These are phyloP conservation scores for Brachirus orientalis DNA, from an alignment of 2,113 vertebrate species.

Conservation along the genomic window DNA sequence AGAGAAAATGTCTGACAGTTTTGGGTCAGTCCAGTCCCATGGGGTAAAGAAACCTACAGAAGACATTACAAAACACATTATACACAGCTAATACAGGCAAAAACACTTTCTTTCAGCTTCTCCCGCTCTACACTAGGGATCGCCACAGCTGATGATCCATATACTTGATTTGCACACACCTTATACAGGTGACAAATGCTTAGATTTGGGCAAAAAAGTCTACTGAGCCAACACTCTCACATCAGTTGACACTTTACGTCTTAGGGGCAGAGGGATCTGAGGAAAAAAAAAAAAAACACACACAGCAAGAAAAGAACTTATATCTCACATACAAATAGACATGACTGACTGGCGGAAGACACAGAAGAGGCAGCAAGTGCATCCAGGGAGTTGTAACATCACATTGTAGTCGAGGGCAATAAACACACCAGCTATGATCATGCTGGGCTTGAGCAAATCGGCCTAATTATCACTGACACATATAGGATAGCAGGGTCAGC, in stretches of 20 bases:
- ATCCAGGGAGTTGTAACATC: conserved; percentile 31
- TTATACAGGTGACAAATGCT: conserved; percentile 16
- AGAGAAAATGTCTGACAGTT: conserved; percentile 73
- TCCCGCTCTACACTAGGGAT: too few relatives aligned
- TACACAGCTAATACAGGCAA: background rate
- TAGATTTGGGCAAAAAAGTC: conserved; percentile 16
- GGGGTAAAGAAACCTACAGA: conserved; percentile 59
- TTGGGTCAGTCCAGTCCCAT: conserved; percentile 72
- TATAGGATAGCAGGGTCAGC: conserved; percentile 53
- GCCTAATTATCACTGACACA: conserved; percentile 59
- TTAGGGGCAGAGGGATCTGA: too few relatives aligned
- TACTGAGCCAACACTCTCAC: conserved; percentile 43
- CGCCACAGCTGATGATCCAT: too few relatives aligned
- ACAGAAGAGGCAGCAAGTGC: conserved; percentile 11
- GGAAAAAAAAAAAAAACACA: too few relatives aligned
- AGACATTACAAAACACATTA: conserved; percentile 39
- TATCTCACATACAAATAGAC: conserved; percentile 25
- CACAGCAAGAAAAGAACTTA: conserved; percentile 31
- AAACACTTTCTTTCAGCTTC: background rate
- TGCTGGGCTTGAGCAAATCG: conserved; percentile 25
- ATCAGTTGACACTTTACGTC: too few relatives aligned
- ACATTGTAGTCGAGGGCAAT: conserved; percentile 31
- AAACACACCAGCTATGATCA: conserved; percentile 30
- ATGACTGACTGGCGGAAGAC: conserved; percentile 40
- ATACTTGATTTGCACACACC: conserved; percentile 4